These are phyloP conservation scores for Dynastes grantii DNA, from an alignment of 2,888 invertebrate genomes.

Conservation along the genomic window DNA sequence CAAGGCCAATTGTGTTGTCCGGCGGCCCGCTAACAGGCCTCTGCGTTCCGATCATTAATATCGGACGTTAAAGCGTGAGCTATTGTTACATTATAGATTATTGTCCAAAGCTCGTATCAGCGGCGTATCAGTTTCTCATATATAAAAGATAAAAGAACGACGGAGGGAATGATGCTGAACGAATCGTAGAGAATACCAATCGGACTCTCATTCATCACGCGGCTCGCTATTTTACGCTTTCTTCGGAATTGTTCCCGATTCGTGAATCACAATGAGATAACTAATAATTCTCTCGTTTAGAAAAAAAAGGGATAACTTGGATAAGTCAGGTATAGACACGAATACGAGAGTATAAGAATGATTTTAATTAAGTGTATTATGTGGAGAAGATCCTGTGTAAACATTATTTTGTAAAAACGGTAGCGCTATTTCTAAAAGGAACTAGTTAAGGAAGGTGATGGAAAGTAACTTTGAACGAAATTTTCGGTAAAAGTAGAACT, in stretches of 20 bases:
- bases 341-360: background rate
- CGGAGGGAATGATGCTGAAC: conserved; percentile 50
- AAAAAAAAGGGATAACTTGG: conserved; percentile 2
- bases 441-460: background rate
- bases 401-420: conserved; percentile 33
- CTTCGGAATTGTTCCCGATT: conserved; percentile 54
- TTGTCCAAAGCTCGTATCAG: conserved; percentile 43
- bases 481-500: no score
- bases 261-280: conserved; percentile 49
- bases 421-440: background rate
- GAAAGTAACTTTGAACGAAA: no score
- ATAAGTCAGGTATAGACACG: conserved; percentile 10
- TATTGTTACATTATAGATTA: conserved; percentile 52
- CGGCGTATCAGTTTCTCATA: conserved; percentile 44
- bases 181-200: conserved; percentile 55
- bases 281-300: conserved; percentile 39
- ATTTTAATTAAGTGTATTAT: conserved; percentile 41
- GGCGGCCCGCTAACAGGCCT: conserved; percentile 49
- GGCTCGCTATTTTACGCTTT: conserved; percentile 59
- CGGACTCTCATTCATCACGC: conserved; percentile 53
- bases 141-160: conserved; percentile 36
- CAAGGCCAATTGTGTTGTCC: conserved; percentile 51
- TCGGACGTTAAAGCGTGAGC: conserved; percentile 49
- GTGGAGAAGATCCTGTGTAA: conserved; percentile 26
- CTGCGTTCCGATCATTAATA: conserved; percentile 48